Base-by-base conservation (phyloP, 1,140 invertebrate species). In the Nomia melanderi region DNA sequence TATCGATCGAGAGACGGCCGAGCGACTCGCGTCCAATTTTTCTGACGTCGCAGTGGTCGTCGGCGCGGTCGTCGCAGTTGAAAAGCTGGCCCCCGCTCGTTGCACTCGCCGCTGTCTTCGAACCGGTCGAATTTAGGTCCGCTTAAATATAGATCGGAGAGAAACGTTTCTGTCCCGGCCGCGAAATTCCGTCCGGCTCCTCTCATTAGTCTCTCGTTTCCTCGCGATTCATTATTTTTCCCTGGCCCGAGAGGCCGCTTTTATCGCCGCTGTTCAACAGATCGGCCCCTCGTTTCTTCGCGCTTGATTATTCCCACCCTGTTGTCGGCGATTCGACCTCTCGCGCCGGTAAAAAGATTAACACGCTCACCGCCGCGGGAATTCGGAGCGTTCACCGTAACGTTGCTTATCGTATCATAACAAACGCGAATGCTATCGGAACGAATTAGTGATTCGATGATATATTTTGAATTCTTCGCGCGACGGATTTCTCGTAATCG, bases 91-190 rank as follows among this genome's bases (percentile, higher is more conserved):
- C 7, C 50, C 27, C 27, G 12, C 27, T 9, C 29, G 62, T 31
- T 82, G 64, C 73, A 77, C 56, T 47, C 36, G 54, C 25, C 69
- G 70, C 60, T 36, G 76, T 36, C 60, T 65, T 66, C 39, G 57
- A 69, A 69, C 39, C 41, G 33, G 63, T 69, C 47, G 75, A 60
- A 82, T 83, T 78, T 83, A 82, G 80, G 69, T 82, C 70, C 56
- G 53, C 64, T 78, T 83, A 83, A 73, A 83, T 82, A 79, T 83
- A 82, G 81, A 69, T 27, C 57, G 60, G 64, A 66, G 66, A 57
- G 53, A 77, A 71, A 41, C 79, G 67, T 69, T 73, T 79, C 20
- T 20, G 27, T 79, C 65, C n/a, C 33, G 60, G 27, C 11, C 60
- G 70, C 29, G 39, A 66, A 50, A 74, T 74, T 74, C 62, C 65